These are phyloP conservation scores for Rallus limicola DNA, from an alignment of 2,113 vertebrate genomes.

Conservation along the genomic window DNA sequence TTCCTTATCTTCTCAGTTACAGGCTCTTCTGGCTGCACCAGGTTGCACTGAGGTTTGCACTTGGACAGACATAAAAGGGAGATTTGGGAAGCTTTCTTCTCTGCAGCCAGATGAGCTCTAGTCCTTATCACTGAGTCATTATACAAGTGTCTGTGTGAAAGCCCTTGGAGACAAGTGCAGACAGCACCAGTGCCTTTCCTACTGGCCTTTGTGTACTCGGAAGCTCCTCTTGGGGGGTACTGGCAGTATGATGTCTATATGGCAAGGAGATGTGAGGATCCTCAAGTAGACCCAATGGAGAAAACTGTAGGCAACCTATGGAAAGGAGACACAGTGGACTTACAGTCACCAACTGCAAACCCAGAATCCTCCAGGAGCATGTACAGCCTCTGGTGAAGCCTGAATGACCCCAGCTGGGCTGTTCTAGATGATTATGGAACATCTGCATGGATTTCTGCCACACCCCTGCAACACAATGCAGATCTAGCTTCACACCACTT, in stretches of 20 bases:
- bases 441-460: background rate
- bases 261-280: background rate
- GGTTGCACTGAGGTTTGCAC: background rate
- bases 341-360: background rate
- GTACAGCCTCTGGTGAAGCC: background rate
- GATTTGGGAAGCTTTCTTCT: background rate
- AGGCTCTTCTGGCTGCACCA: background rate
- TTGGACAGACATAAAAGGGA: background rate
- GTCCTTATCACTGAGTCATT: background rate
- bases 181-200: background rate
- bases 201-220: background rate
- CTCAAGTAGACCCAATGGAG: background rate
- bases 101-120: background rate
- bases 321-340: background rate
- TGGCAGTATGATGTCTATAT: background rate
- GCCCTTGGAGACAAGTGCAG: background rate
- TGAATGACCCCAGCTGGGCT: background rate
- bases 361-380: background rate
- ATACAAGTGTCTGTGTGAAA: background rate
- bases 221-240: background rate
- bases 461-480: fast-evolving
- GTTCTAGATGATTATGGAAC: background rate
- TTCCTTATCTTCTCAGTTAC: conserved; percentile 2
- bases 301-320: background rate
- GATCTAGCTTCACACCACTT: background rate